A percentile compares a stretch with the other conserved stretches of the same genome.
Evolutionary conservation across 2,888 invertebrate genomes (phyloP).

Genomic region (Agapetus fuscipes): DNA sequence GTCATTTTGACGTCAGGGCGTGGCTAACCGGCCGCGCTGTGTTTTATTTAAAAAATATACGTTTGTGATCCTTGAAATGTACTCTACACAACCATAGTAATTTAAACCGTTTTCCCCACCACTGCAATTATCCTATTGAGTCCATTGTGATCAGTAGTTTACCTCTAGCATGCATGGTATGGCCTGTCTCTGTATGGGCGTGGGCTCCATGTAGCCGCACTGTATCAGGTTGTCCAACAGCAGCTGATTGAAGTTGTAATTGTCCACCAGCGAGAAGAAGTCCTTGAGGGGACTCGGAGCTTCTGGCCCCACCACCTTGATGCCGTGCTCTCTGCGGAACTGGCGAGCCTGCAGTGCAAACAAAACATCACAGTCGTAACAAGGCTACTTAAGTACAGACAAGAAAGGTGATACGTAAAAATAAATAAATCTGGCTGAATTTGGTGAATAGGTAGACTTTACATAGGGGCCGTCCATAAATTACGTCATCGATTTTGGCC

Average conservation of each 20-base stretch:
- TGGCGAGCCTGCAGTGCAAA: constrained; percentile 52
- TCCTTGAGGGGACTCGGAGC: constrained; percentile 65
- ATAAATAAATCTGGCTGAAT: not conserved
- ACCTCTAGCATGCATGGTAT: constrained; percentile 80
- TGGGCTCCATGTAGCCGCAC: constrained; percentile 67
- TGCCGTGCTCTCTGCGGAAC: constrained; percentile 64
- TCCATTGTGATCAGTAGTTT: no score
- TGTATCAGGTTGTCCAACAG: constrained; percentile 59
- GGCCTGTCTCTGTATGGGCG: constrained; percentile 89
- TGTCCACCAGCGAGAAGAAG: constrained; percentile 54
- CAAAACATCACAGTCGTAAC: not conserved
- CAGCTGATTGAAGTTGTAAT: constrained; percentile 46
- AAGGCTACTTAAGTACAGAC: no score
- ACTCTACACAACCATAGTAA: no score
- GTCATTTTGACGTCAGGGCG: no score
- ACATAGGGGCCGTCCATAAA: no score
- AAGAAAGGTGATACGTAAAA: no score
- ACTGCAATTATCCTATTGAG: not conserved
- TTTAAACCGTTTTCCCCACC: no score
- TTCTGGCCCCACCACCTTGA: constrained; percentile 69
- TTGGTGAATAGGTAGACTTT: no score
- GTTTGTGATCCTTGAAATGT: not conserved
- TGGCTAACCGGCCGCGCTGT: no score
- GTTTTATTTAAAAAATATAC: not conserved
- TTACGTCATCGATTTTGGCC: no score